Percentiles rank a stretch among this genome's conserved stretches.
Conservation (phyloP, 2,888 invertebrate species). For the Scelioninae gen. 2 region DNA sequence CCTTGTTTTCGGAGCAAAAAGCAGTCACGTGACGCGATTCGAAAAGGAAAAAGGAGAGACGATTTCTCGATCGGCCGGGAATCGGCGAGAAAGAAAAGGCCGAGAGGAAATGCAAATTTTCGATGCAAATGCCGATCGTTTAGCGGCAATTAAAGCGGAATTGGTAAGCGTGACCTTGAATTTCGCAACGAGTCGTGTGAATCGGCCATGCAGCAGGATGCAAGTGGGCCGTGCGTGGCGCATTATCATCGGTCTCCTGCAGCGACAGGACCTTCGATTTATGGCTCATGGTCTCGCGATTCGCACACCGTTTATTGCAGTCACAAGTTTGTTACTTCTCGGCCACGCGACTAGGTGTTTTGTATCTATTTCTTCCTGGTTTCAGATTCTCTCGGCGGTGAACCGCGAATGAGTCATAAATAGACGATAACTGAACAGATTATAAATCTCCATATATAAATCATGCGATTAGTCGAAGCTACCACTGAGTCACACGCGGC, state of each 20-base stretch:
- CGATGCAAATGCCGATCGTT: constrained; percentile 37
- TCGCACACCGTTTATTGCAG: constrained; percentile 53
- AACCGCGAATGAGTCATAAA: too few relatives aligned
- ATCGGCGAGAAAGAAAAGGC: background rate
- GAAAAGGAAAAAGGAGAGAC: background rate
- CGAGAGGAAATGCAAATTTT: constrained; percentile 39
- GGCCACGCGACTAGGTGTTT: too few relatives aligned
- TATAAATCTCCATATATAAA: too few relatives aligned
- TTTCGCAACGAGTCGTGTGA: constrained; percentile 58
- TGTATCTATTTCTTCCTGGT: too few relatives aligned
- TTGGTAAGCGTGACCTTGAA: constrained; percentile 55
- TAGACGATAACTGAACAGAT: too few relatives aligned
- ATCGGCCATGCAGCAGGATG: constrained; percentile 57
- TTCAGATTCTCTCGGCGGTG: too few relatives aligned
- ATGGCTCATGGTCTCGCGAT: constrained; percentile 61
- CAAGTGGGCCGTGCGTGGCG: constrained; percentile 61
- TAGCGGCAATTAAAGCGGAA: constrained; percentile 55
- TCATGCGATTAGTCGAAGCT: too few relatives aligned
- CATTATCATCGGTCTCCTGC: constrained; percentile 58
- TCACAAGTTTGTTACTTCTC: too few relatives aligned
- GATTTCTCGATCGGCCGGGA: too few relatives aligned
- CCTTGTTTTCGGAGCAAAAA: too few relatives aligned
- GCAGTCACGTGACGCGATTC: too few relatives aligned
- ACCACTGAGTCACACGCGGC: too few relatives aligned
- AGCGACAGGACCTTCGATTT: constrained; percentile 62